Conservation (phyloP, 1,140 invertebrate genomes). For the Leptoteleia sp. region DNA sequence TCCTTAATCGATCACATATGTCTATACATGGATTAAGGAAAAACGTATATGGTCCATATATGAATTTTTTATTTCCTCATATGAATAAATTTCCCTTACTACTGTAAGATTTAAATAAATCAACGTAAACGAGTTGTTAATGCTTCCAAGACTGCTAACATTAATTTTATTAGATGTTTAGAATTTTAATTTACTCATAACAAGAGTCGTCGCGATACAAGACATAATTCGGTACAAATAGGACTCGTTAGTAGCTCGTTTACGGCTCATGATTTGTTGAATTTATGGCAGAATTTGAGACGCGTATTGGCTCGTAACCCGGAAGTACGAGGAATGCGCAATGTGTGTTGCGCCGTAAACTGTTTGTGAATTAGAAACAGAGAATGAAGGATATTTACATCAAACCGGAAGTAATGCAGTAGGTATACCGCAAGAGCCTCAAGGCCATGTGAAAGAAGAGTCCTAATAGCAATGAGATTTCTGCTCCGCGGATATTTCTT, state of each 20-base stretch:
- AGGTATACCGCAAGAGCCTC: conserved; percentile 14
- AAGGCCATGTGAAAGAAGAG: conserved; percentile 27
- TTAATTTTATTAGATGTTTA: too few relatives aligned
- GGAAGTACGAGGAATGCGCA: conserved; percentile 21
- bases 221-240: too few relatives aligned
- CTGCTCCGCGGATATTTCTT: not conserved
- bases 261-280: conserved; percentile 9
- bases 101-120: not conserved
- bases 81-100: too few relatives aligned
- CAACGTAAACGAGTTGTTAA: not conserved
- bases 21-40: too few relatives aligned
- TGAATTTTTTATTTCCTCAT: too few relatives aligned
- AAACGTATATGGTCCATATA: too few relatives aligned
- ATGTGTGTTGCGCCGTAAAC: not conserved
- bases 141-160: too few relatives aligned
- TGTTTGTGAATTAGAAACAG: conserved; percentile 18
- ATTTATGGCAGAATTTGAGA: conserved; percentile 8
- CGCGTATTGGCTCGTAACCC: conserved; percentile 20
- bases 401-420: conserved; percentile 22
- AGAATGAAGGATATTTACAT: conserved; percentile 29
- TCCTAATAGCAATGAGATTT: not conserved
- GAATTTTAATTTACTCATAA: conserved; percentile 7
- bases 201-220: not conserved
- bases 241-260: not conserved
- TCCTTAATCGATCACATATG: too few relatives aligned